Conservation (phyloP, 2,797 vertebrate genomes). For the Lagodon rhomboides region DNA sequence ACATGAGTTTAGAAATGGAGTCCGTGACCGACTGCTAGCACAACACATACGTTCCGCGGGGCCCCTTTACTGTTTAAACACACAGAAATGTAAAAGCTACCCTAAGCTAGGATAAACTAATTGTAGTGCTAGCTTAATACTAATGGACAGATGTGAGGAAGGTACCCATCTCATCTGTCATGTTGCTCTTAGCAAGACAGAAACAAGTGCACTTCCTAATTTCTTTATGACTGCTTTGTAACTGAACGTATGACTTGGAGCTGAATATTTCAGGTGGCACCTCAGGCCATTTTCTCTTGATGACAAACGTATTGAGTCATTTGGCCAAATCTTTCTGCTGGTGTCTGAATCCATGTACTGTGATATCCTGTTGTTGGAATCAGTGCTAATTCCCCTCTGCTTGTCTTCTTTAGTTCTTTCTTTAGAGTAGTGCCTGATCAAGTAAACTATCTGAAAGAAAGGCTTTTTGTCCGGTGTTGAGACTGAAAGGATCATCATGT, state of each 20-base stretch:
- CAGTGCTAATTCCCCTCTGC: background rate
- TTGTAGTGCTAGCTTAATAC: background rate
- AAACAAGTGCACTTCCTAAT: background rate
- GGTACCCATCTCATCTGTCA: background rate
- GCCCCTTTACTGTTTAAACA: background rate
- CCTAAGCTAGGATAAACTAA: background rate
- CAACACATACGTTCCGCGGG: too few relatives aligned
- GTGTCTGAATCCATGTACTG: background rate
- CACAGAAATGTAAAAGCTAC: background rate
- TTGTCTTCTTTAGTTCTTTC: background rate
- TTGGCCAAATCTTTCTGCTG: background rate
- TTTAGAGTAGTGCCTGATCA: background rate
- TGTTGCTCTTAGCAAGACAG: background rate
- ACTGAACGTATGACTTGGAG: background rate
- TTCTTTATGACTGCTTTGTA: too few relatives aligned
- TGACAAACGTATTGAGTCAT: background rate
- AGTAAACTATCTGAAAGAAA: background rate
- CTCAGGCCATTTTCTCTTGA: background rate
- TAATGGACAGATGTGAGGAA: background rate
- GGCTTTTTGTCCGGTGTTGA: slow-evolving; percentile 1
- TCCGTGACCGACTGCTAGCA: too few relatives aligned
- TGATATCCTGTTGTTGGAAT: background rate
- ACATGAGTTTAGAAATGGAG: too few relatives aligned
- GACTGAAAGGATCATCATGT: slow-evolving; percentile 6
- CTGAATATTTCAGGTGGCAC: background rate